Base-by-base conservation (phyloP, 2,888 invertebrate species). In the Parnassius mnemosyne region DNA sequence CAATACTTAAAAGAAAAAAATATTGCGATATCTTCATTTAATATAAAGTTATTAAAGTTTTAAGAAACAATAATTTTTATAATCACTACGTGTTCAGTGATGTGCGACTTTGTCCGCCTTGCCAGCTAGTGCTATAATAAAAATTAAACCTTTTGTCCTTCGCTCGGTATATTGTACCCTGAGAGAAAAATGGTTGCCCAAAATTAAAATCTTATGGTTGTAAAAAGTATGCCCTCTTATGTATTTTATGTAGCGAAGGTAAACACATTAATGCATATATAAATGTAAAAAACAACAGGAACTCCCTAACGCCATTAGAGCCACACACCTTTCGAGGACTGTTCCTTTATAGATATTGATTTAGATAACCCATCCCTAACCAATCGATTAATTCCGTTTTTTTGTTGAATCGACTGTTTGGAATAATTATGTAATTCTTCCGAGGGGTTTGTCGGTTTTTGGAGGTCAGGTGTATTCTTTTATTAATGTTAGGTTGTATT, bases 291-390 rank as follows among this genome's bases (percentile, higher is more conserved):
- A 60, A 66, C 60, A 57, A 66, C 60, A 69, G 64, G 13, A 49
- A 49, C 49, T 49, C 49, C 16, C 49, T 59, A 59, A 54, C 25
- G n/a, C 63, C 64, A 66, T 69, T 67, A 67, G 53, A 61, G 16
- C 57, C 63, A 64, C 63, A 70, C 72, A 74, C 74, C 73, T 72
- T 73, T 70, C 65, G 61, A 66, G 65, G 67, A 66, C 61, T 60
- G 61, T 64, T 57, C 61, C 62, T 54, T 49, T 44, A 59, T 52
- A 78, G 82, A 83, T 86, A 84, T 87, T 80, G 85, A 85, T 85
- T 84, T 77, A 82, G 87, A 89, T 88, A 84, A 83, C 77, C 78
- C 79, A 85, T 81, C 78, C 68, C 66, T 75, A 78, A 78, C 78
- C 76, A 77, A 84, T 83, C 77, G 78, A 84, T 80, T 78, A 79